phyloP scores from a whole-genome alignment of 2,797 vertebrate species.

The Lerista edwardsae region DNA sequence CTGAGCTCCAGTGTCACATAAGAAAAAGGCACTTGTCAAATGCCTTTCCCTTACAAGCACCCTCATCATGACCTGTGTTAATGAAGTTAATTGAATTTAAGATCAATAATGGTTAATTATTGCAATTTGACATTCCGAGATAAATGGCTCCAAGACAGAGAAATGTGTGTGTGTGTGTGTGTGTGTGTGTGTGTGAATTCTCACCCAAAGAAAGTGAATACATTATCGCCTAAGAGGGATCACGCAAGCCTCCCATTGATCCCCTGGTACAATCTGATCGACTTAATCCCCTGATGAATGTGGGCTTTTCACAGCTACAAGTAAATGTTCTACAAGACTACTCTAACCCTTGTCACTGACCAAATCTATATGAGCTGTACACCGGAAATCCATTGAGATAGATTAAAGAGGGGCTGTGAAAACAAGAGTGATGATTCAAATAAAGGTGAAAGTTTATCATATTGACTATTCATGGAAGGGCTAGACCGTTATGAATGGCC shows the following conservation, averaged over 20 bases:
- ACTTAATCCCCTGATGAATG: slow-evolving; percentile 89
- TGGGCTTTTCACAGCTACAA: slow-evolving; percentile 85
- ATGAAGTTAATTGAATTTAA: slow-evolving; percentile 99
- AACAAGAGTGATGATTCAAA: slow-evolving; percentile 76
- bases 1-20: slow-evolving; percentile 71
- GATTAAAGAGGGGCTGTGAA: slow-evolving; percentile 79
- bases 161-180: slow-evolving; percentile 61
- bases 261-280: slow-evolving; percentile 86
- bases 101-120: slow-evolving; percentile 99
- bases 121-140: slow-evolving; percentile 97
- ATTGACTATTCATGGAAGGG: slow-evolving; percentile 77
- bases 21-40: slow-evolving; percentile 83
- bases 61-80: slow-evolving; percentile 90
- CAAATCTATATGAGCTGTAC: slow-evolving; percentile 81
- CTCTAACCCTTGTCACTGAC: slow-evolving; percentile 82
- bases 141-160: slow-evolving; percentile 88
- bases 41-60: slow-evolving; percentile 81
- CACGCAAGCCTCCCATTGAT: slow-evolving; percentile 90
- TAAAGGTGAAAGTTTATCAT: slow-evolving; percentile 81
- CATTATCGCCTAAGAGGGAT: slow-evolving; percentile 82
- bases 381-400: slow-evolving; percentile 84
- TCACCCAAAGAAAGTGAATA: slow-evolving; percentile 77
- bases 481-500: slow-evolving; percentile 72
- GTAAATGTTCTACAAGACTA: slow-evolving; percentile 85
- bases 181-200: slow-evolving; percentile 72